A percentile compares a stretch with the other conserved stretches of the same genome.
These are phyloP conservation scores for Meda fulgida DNA, from an alignment of 2,797 vertebrate genomes.

Conservation along the genomic window DNA sequence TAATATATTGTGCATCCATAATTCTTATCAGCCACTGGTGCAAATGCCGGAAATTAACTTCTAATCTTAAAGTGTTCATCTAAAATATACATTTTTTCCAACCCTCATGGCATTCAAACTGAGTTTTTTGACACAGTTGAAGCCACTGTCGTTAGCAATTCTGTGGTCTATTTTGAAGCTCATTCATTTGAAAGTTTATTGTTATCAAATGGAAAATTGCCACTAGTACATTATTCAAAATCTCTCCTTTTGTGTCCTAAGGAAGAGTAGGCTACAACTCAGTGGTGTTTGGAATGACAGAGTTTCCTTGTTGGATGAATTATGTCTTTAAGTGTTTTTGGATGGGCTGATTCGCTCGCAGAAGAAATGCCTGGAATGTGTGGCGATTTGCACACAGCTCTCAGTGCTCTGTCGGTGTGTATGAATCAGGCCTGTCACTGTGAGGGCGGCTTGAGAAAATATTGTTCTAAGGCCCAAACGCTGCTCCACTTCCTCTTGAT, in stretches of 20 bases:
- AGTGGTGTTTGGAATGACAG: background rate
- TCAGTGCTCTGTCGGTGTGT: conserved; percentile 15
- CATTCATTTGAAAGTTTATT: too few relatives aligned
- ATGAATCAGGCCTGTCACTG: background rate
- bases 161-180: background rate
- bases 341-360: background rate
- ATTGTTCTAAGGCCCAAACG: conserved; percentile 35
- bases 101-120: too few relatives aligned
- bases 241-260: background rate
- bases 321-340: background rate
- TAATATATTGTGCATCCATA: too few relatives aligned
- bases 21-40: background rate
- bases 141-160: too few relatives aligned
- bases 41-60: background rate
- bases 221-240: too few relatives aligned
- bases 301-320: background rate
- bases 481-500: conserved; percentile 50
- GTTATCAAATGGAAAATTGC: background rate
- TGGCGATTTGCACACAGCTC: background rate
- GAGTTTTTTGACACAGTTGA: background rate
- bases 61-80: background rate
- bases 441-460: conserved; percentile 42
- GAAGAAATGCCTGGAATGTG: background rate
- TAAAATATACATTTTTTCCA: too few relatives aligned
- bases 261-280: background rate